Conservation (phyloP, 2,113 vertebrate genomes). For the Motacilla tschutschensis region DNA sequence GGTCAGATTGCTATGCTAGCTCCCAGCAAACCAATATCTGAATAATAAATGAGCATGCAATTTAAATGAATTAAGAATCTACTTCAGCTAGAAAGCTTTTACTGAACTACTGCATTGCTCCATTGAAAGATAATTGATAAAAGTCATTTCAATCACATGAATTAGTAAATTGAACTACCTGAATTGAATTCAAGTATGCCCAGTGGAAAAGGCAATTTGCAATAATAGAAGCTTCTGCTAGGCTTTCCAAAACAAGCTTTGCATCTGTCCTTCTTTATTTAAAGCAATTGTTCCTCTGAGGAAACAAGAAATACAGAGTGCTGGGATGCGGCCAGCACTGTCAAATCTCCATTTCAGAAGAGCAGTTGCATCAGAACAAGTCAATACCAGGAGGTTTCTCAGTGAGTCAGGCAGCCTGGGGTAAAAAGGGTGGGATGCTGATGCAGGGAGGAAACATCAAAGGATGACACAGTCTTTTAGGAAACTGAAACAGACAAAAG, state of each 20-base stretch:
- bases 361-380: constrained; percentile 42
- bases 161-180: constrained; percentile 36
- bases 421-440: constrained; percentile 43
- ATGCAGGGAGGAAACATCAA: constrained; percentile 36
- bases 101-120: not conserved
- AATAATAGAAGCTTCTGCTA: constrained; percentile 20
- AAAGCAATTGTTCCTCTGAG: constrained; percentile 25
- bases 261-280: constrained; percentile 50
- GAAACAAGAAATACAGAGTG: constrained; percentile 17
- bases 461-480: constrained; percentile 22
- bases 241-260: constrained; percentile 33
- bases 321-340: not conserved
- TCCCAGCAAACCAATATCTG: not conserved
- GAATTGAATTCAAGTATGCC: constrained; percentile 38
- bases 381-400: constrained; percentile 23
- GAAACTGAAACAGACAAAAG: constrained; percentile 32
- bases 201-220: constrained; percentile 35
- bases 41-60: constrained; percentile 25
- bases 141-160: not conserved
- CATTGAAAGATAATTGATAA: constrained; percentile 28
- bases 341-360: constrained; percentile 47
- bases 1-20: not conserved
- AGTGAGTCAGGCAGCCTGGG: constrained; percentile 25
- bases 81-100: constrained; percentile 39
- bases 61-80: constrained; percentile 44